A percentile compares a stretch with the other conserved stretches of the same genome.
phyloP scores from a whole-genome alignment of 2,888 invertebrate species.

The Ptilodon capucinus region DNA sequence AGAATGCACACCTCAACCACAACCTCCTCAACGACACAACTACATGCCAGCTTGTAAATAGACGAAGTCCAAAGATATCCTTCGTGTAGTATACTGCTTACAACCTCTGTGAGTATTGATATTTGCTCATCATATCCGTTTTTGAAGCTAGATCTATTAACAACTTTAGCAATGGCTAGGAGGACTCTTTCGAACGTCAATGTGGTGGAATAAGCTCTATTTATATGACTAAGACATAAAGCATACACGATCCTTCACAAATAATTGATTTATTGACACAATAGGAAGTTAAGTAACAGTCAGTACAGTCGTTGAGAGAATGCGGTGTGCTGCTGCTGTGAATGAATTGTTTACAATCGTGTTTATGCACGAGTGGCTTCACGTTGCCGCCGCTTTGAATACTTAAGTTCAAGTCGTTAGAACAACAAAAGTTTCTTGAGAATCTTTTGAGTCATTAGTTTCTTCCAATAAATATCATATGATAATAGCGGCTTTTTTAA shows the following conservation, averaged over 20 bases:
- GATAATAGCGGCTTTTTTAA: too few species aligned
- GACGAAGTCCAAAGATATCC: too few species aligned
- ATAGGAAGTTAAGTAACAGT: not conserved
- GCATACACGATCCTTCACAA: not conserved
- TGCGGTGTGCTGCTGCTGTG: not conserved
- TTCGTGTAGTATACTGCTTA: too few species aligned
- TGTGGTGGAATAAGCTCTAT: not conserved
- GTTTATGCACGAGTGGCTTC: not conserved
- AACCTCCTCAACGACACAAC: too few species aligned
- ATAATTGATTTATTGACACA: not conserved
- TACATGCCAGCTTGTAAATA: too few species aligned
- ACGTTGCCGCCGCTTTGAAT: not conserved
- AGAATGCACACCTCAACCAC: too few species aligned
- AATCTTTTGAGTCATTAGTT: not conserved
- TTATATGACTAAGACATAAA: not conserved
- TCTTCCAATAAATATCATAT: not conserved
- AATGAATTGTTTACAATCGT: not conserved
- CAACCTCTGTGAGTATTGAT: too few species aligned
- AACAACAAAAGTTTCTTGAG: not conserved
- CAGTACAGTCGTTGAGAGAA: not conserved
- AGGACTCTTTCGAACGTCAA: too few species aligned
- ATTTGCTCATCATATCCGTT: too few species aligned
- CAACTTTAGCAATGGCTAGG: too few species aligned
- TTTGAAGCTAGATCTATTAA: too few species aligned
- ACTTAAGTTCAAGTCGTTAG: not conserved